Evolutionary conservation across 2,888 invertebrate species (phyloP).

Genomic region (Uropetala carovei): DNA sequence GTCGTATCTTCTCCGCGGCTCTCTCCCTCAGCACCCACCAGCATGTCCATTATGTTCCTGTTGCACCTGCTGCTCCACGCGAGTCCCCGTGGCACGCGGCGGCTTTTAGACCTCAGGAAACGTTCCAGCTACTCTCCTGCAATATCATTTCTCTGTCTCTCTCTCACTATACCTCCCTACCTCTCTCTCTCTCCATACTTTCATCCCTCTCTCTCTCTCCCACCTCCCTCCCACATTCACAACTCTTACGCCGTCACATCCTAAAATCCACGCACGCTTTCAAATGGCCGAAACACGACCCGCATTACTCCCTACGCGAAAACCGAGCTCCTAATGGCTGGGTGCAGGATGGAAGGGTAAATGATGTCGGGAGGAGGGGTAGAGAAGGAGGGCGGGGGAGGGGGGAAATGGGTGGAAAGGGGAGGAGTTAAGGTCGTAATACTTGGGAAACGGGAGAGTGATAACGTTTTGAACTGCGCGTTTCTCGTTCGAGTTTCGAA

Average conservation of each 20-base stretch:
- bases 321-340: slow-evolving; percentile 31
- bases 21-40: too few relatives aligned
- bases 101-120: too few relatives aligned
- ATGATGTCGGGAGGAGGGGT: not conserved
- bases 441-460: too few relatives aligned
- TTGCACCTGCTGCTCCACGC: slow-evolving; percentile 21
- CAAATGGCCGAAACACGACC: slow-evolving; percentile 55
- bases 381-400: too few relatives aligned
- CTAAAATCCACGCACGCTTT: slow-evolving; percentile 39
- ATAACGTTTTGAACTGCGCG: too few relatives aligned
- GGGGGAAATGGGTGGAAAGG: too few relatives aligned
- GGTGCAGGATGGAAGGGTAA: not conserved
- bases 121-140: not conserved
- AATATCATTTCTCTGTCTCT: not conserved
- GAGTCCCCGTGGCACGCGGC: not conserved
- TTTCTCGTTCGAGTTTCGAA: too few relatives aligned
- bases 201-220: not conserved
- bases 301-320: slow-evolving; percentile 39
- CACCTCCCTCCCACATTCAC: not conserved
- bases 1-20: too few relatives aligned
- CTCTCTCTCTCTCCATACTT: not conserved
- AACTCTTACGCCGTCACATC: not conserved
- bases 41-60: slow-evolving; percentile 28
- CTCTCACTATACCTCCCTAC: too few relatives aligned
- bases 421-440: not conserved